A percentile compares a stretch with the other conserved stretches of the same genome.
Conservation (phyloP, 2,113 vertebrate species). For the Mobula hypostoma region DNA sequence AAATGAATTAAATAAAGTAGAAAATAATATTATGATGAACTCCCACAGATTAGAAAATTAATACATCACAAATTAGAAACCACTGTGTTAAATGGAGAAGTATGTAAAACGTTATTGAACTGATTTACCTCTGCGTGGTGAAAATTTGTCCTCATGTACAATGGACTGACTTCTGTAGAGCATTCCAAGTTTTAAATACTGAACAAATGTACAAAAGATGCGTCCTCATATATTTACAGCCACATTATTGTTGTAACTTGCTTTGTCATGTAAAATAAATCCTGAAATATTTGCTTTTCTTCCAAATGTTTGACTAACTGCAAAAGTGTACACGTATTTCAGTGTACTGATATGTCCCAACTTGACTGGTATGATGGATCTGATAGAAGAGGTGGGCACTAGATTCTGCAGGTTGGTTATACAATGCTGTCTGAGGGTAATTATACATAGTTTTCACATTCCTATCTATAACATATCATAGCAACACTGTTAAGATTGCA, state of each 20-base stretch:
- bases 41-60: not conserved
- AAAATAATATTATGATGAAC: not conserved
- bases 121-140: not conserved
- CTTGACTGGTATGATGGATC: not conserved
- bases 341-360: not conserved
- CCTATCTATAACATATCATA: not conserved
- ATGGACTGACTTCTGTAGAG: not conserved
- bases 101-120: not conserved
- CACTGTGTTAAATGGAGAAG: not conserved
- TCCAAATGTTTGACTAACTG: not conserved
- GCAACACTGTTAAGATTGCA: not conserved
- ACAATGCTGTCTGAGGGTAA: not conserved
- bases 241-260: slow-evolving; percentile 28
- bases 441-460: not conserved
- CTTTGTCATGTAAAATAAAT: slow-evolving; percentile 36
- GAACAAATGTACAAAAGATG: not conserved
- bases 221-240: slow-evolving; percentile 14
- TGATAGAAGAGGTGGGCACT: not conserved
- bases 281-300: slow-evolving; percentile 30
- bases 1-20: not conserved
- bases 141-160: not conserved
- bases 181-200: not conserved
- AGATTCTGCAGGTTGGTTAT: not conserved
- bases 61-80: not conserved
- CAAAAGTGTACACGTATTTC: not conserved